Evolutionary conservation across 2,888 invertebrate genomes (phyloP).

Genomic region (Nipponacmea schrenckii): DNA sequence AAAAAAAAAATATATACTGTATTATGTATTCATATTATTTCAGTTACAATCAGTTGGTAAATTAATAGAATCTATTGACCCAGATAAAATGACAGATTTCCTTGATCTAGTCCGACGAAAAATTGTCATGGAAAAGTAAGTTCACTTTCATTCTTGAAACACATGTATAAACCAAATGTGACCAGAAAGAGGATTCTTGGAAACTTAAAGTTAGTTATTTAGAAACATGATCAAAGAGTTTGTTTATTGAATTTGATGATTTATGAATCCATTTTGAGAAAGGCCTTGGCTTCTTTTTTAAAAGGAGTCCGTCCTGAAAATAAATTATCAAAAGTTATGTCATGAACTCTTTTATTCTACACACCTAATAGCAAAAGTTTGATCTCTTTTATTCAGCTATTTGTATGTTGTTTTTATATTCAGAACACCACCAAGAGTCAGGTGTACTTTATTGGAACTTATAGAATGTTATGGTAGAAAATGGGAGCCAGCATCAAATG

Average conservation of each 20-base stretch:
- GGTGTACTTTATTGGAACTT: conserved; percentile 51
- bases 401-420: conserved; percentile 13
- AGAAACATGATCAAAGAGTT: background rate
- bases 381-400: too few species aligned
- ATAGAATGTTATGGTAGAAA: conserved; percentile 47
- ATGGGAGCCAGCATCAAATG: conserved; percentile 52
- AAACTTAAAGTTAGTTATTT: background rate
- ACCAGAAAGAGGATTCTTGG: background rate
- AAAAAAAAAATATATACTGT: too few species aligned
- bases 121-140: conserved; percentile 50
- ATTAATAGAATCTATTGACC: conserved; percentile 45
- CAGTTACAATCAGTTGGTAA: conserved; percentile 50
- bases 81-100: conserved; percentile 43
- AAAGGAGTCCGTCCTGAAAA: too few species aligned
- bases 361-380: too few species aligned
- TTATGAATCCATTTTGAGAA: too few species aligned
- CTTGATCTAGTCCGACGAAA: conserved; percentile 45
- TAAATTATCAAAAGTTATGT: too few species aligned
- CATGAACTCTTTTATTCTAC: too few species aligned
- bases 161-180: background rate
- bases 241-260: background rate
- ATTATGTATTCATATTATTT: too few species aligned
- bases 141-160: background rate
- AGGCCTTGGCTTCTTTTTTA: too few species aligned
- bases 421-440: conserved; percentile 42